Percentiles rank a stretch among this genome's conserved stretches.
Conservation (phyloP, 2,888 invertebrate species). For the Gari tellinella region DNA sequence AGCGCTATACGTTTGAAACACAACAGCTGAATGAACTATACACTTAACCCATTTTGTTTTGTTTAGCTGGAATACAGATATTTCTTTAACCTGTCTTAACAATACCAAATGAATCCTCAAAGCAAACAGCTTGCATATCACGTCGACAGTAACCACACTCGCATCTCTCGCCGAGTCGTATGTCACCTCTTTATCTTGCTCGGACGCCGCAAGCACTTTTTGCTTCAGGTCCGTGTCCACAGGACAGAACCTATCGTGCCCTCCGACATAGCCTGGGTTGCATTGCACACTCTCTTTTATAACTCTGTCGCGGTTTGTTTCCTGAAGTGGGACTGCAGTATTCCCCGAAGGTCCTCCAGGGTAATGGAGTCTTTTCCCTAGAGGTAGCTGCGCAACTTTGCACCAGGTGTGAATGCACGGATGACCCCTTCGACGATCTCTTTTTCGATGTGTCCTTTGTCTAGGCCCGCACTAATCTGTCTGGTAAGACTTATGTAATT, state of each 20-base stretch:
- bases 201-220: constrained; percentile 17
- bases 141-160: neutral
- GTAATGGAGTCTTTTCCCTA: constrained; percentile 2
- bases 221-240: constrained; percentile 21
- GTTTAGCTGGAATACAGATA: constrained; percentile 1
- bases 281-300: constrained; percentile 21
- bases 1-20: neutral
- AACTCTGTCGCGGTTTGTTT: constrained; percentile 36
- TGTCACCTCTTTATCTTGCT: constrained; percentile 15
- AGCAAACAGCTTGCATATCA: neutral
- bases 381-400: neutral
- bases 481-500: neutral
- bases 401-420: neutral
- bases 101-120: neutral
- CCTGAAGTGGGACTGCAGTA: constrained; percentile 22
- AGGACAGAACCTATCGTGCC: constrained; percentile 21
- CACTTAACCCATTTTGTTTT: neutral
- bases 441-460: neutral
- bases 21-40: constrained; percentile 6
- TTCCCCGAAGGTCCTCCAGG: constrained; percentile 2
- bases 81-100: constrained; percentile 10
- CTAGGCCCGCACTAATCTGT: neutral
- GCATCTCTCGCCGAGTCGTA: constrained; percentile 14
- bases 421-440: neutral
- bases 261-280: constrained; percentile 19